These are phyloP conservation scores for Papilio demoleus DNA, from an alignment of 2,888 invertebrate species.

Conservation along the genomic window DNA sequence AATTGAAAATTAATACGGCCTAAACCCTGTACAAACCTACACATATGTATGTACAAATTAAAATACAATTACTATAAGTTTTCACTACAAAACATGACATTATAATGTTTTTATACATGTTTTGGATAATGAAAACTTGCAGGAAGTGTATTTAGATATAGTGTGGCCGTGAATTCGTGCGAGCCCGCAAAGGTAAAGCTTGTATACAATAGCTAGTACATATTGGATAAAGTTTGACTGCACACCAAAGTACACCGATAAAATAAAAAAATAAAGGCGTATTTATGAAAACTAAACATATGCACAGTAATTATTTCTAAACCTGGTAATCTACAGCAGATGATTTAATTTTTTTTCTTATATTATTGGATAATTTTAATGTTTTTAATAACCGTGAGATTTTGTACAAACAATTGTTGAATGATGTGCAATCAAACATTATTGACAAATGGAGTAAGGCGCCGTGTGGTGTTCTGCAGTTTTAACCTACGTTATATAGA, in stretches of 20 bases:
- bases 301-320: too few species aligned
- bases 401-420: too few species aligned
- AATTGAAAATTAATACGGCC: constrained; percentile 19
- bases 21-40: constrained; percentile 33
- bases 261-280: too few species aligned
- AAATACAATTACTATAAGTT: neutral
- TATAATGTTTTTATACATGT: neutral
- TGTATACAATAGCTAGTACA: constrained; percentile 43
- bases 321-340: too few species aligned
- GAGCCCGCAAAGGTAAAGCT: constrained; percentile 42
- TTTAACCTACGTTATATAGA: constrained; percentile 51
- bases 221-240: constrained; percentile 1
- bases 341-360: neutral
- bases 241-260: neutral
- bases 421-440: neutral
- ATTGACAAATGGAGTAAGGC: constrained; percentile 53
- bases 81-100: too few species aligned
- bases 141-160: neutral
- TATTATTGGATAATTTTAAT: too few species aligned
- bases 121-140: neutral
- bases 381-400: too few species aligned
- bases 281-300: too few species aligned
- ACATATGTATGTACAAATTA: constrained; percentile 25
- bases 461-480: constrained; percentile 56
- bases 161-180: constrained; percentile 44